These are phyloP conservation scores for Chelonus insularis DNA, from an alignment of 1,140 invertebrate species.

Conservation along the genomic window DNA sequence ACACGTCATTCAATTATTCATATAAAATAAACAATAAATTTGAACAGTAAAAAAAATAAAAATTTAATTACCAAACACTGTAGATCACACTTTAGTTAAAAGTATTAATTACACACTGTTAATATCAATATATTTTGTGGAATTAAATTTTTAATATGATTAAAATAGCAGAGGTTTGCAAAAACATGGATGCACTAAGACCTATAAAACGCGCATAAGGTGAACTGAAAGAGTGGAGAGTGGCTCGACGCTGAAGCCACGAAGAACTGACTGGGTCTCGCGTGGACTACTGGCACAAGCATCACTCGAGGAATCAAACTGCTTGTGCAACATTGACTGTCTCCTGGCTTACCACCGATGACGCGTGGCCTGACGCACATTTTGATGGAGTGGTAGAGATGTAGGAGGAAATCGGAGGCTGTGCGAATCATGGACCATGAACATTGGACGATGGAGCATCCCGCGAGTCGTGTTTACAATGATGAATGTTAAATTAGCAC, in stretches of 20 bases:
- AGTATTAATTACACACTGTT: no score
- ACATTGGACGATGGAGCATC: conserved; percentile 19
- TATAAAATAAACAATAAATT: background rate
- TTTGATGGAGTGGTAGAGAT: background rate
- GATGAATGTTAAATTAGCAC: conserved; percentile 2
- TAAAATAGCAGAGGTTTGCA: no score
- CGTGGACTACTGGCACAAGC: background rate
- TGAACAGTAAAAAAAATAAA: background rate
- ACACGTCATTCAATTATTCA: background rate
- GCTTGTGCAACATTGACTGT: conserved; percentile 12
- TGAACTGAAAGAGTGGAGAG: conserved; percentile 4
- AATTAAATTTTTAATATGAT: no score
- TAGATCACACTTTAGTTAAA: no score
- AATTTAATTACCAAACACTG: background rate
- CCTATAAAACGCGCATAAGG: background rate
- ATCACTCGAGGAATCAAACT: conserved; percentile 3
- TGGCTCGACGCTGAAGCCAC: conserved; percentile 8
- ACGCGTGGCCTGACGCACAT: background rate
- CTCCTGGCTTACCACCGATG: background rate
- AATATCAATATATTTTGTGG: no score
- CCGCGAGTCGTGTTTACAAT: conserved; percentile 2
- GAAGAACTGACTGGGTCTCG: background rate
- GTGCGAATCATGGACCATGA: conserved; percentile 18
- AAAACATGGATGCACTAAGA: background rate
- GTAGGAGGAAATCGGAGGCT: background rate